Evolutionary conservation across 2,888 invertebrate genomes (phyloP), one percentile per base, ranked within the genome.

Genomic region (Dryobotodes eremita): DNA sequence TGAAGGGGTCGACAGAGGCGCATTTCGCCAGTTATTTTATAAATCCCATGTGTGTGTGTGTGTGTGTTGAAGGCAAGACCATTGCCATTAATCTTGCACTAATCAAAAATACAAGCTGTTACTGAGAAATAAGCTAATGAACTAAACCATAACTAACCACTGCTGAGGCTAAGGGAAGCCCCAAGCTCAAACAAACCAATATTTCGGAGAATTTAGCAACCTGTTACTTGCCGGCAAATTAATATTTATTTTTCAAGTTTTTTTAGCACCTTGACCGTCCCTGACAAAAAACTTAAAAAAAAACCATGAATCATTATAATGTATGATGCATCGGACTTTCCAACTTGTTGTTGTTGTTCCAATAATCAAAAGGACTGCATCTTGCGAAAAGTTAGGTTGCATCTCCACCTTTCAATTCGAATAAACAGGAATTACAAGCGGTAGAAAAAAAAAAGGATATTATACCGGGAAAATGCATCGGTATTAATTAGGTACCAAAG

Each of bases 121-220:
- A 31, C 8, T 23, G 31, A 50, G 13, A 50, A n/a, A 50, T 50
- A 4, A 31, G 20, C 48, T 26, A 50, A 50, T 15, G 23, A 55
- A 55, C 26, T 20, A 53, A 55, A 36, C 50, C n/a, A 8, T 65
- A 26, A 64, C 15, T 65, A 26, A 64, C 15, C 7, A 46, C 15
- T 36, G 20, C 20, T 42, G 69, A 26, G n/a, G 10, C 20, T 7
- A 23, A 23, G 7, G 10, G 23, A 46, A 74, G 46, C 15, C 26
- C 36, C 10, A 26, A 17, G 17, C 13, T 48, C 31, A 69, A 57
- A n/a, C 5, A 57, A 68, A 17, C 61, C 7, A 42, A 26, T 23
- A 42, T 42, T 73, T 73, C n/a, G 20, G 20, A 53, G 20, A 23
- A 57, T 31, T 68, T 50, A 71, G 23, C 31, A 71, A 71, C 66